Conservation (phyloP, 2,888 invertebrate species). For the Oscheius sp. region DNA sequence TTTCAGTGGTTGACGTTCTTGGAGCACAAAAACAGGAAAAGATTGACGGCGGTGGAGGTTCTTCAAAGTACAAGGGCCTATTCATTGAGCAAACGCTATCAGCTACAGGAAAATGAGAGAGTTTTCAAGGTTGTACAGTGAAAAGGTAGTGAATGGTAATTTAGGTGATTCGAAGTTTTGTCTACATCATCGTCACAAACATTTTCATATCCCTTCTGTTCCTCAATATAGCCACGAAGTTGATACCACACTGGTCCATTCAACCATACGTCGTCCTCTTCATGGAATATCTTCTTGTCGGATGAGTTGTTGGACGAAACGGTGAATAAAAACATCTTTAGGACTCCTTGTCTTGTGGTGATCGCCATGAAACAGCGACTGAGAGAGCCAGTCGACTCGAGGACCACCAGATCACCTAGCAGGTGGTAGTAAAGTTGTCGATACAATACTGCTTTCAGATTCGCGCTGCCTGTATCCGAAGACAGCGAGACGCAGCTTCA, state of each 20-base stretch:
- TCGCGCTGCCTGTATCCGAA: background rate
- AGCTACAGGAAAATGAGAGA: constrained; percentile 23
- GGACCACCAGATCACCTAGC: constrained; percentile 10
- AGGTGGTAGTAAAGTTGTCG: background rate
- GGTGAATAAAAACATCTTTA: background rate
- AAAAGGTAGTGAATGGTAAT: background rate
- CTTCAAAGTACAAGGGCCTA: background rate
- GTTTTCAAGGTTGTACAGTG: constrained; percentile 17
- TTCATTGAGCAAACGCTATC: constrained; percentile 28
- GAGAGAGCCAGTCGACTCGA: background rate
- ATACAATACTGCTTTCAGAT: background rate
- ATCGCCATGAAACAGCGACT: constrained; percentile 23
- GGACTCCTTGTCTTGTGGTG: constrained; percentile 24
- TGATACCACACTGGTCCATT: constrained; percentile 21
- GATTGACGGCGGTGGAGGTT: constrained; percentile 6
- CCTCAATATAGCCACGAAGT: constrained; percentile 17
- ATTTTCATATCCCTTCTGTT: constrained; percentile 14
- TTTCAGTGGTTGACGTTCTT: constrained; percentile 26
- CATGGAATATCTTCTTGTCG: constrained; percentile 36
- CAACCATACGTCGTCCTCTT: constrained; percentile 27
- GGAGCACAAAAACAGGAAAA: constrained; percentile 3
- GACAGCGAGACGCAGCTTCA: constrained; percentile 26
- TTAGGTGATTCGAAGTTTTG: constrained; percentile 22
- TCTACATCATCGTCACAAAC: constrained; percentile 33
- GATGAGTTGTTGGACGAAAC: constrained; percentile 6